Percentiles rank a stretch among this genome's conserved stretches.
These are phyloP conservation scores for Pangasius larnaudii DNA, from an alignment of 2,797 vertebrate species.

Conservation along the genomic window DNA sequence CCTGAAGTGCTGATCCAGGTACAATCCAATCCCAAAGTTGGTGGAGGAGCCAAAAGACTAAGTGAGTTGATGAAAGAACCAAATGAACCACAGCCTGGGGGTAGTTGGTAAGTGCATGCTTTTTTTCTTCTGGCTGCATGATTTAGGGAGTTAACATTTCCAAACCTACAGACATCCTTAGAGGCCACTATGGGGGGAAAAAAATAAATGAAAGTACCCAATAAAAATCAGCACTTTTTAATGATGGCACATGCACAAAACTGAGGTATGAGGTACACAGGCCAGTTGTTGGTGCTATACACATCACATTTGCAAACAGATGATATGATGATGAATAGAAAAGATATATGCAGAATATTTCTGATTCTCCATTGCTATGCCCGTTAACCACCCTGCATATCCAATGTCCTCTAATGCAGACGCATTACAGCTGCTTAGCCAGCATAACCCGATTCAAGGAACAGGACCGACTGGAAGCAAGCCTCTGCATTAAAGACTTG, in stretches of 20 bases:
- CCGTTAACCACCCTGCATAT: constrained; percentile 67
- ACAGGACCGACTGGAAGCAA: constrained; percentile 55
- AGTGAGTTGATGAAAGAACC: background rate
- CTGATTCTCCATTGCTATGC: constrained; percentile 31
- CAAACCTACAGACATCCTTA: background rate
- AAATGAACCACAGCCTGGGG: background rate
- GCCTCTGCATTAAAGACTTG: constrained; percentile 63
- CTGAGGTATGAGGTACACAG: background rate
- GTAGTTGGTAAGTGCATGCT: background rate
- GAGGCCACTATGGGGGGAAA: background rate
- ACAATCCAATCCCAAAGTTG: background rate
- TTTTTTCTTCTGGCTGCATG: background rate
- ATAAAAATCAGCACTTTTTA: constrained; percentile 34
- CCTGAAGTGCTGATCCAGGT: constrained; percentile 30
- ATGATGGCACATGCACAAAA: background rate
- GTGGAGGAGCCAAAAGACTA: constrained; percentile 12
- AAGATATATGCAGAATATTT: constrained; percentile 25
- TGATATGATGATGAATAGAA: constrained; percentile 27
- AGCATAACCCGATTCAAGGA: constrained; percentile 69
- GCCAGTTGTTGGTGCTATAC: background rate
- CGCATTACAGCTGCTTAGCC: constrained; percentile 68
- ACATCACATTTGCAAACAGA: constrained; percentile 24
- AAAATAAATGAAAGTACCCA: background rate
- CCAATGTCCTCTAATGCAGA: constrained; percentile 68
- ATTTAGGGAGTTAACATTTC: background rate